Conservation (phyloP, 2,888 invertebrate genomes). For the Cephus runcator region DNA sequence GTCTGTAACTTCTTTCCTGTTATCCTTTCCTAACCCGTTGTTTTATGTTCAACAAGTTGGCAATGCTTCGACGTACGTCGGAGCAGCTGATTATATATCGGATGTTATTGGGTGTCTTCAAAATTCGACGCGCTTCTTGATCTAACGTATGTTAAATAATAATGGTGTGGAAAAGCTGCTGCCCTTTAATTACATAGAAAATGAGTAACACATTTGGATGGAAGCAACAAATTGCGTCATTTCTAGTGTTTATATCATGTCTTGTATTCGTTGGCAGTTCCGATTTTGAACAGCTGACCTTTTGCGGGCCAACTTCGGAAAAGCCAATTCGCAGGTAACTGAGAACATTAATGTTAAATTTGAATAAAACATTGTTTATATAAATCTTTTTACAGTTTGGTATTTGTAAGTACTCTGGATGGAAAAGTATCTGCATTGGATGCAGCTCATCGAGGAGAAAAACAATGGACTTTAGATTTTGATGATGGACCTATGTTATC, state of each 20-base stretch:
- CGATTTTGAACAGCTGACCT: slow-evolving; percentile 27
- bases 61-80: not conserved
- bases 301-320: slow-evolving; percentile 21
- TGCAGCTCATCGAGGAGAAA: slow-evolving; percentile 73
- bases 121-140: not conserved
- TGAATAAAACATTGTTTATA: not conserved
- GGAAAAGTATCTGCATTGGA: slow-evolving; percentile 87
- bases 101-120: not conserved
- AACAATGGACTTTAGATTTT: slow-evolving; percentile 84
- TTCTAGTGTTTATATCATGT: not conserved
- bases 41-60: not conserved
- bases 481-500: slow-evolving; percentile 82
- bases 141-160: not conserved
- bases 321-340: not conserved
- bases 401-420: slow-evolving; percentile 91
- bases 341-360: not conserved
- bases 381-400: slow-evolving; percentile 69
- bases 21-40: not conserved
- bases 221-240: not conserved
- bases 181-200: not conserved
- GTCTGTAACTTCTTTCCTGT: not conserved
- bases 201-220: not conserved
- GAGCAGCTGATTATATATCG: not conserved
- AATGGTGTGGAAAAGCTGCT: not conserved
- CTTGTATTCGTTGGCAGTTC: not conserved